Base-by-base conservation (phyloP, 2,113 vertebrate genomes). In the Amblyornis subalaris region DNA sequence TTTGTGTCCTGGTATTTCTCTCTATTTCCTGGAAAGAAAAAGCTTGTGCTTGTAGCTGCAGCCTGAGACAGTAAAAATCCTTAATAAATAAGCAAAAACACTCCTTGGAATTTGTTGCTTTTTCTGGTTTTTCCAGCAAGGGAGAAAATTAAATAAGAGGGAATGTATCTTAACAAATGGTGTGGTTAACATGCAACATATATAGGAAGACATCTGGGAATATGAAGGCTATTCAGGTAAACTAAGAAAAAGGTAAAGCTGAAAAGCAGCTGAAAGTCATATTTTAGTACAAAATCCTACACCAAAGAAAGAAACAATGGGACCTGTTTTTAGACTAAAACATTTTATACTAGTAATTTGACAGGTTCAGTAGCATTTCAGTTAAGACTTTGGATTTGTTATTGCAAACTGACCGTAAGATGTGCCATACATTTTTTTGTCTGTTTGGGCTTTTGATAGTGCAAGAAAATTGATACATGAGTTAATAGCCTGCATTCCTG, bases 161-260 rank as follows among this genome's bases (percentile, higher is more conserved):
- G 47, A 76, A 31, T 36, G 3, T 50, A 5, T 57, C 29, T 88
- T 72, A 84, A 57, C 28, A 81, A 89, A 71, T 40, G 9, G 14
- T 12, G 3, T 47, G 12, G 9, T 67, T 81, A 72, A 51, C 9
- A 10, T 40, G 31, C 58, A 53, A 0, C 61, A 42, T 2, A 0
- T 74, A 17, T 55, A 57, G 55, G 22, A 35, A 74, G 19, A 74
- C n/a, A 25, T 60, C 7, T 85, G 44, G 31, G 29, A 69, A 86
- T 38, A 13, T 33, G 19, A 48, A 79, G n/a, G 14, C 19, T 65
- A 2, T 83, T 82, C 53, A 42, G 25, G 10, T 61, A 66, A 67
- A 48, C 15, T 38, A 73, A 77, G 45, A 29, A 58, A 87, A 74
- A 48, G 17, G 3, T 65, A 35, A 70, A 88, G 29, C 20, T 70